Conservation (phyloP, 2,113 vertebrate species). For the Rhea americana region DNA sequence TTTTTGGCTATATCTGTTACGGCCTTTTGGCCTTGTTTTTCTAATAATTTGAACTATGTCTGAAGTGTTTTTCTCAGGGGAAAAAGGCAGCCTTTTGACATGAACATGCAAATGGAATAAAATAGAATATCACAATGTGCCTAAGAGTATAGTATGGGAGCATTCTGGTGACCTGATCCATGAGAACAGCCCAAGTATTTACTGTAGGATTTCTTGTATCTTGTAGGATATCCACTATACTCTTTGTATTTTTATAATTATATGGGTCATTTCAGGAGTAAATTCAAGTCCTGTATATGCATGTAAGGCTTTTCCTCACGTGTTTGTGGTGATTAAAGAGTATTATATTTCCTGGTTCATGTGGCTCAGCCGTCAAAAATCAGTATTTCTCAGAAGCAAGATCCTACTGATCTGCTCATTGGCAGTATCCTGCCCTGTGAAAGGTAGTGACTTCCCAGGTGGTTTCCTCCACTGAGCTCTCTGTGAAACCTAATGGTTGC, state of each 20-base stretch:
- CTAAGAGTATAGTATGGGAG: not conserved
- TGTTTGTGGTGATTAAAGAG: not conserved
- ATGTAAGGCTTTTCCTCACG: not conserved
- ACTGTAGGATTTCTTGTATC: not conserved
- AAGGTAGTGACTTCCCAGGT: not conserved
- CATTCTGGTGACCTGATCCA: not conserved
- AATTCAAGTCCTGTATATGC: not conserved
- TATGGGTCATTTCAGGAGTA: not conserved
- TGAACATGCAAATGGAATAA: constrained; percentile 1
- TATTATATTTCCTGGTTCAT: not conserved
- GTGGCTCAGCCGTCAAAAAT: not conserved
- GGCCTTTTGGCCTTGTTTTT: constrained; percentile 37
- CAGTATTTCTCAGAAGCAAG: not conserved
- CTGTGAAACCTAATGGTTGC: not conserved
- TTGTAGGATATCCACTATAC: not conserved
- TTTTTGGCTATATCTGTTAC: not conserved
- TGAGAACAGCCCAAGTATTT: not conserved
- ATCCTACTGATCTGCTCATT: not conserved
- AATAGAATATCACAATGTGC: not conserved
- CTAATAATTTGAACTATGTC: constrained; percentile 20
- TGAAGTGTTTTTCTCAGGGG: not conserved
- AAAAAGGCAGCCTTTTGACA: not conserved
- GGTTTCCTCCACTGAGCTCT: not conserved
- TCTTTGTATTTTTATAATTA: not conserved
- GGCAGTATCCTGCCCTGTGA: not conserved